Conservation (phyloP, 2,797 vertebrate species). For the Spondyliosoma cantharus region DNA sequence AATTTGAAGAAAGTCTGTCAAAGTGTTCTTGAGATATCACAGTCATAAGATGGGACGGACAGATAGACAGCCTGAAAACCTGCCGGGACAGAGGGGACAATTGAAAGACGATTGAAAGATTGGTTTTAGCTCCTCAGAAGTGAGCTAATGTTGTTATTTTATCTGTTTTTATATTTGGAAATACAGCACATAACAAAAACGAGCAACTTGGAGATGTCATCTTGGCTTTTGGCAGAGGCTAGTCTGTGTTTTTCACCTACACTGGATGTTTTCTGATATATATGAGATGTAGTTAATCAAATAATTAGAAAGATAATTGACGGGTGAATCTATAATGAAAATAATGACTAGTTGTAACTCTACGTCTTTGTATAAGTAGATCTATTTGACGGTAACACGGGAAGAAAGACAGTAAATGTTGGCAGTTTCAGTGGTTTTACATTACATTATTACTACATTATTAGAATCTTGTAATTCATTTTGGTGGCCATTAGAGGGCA, state of each 20-base stretch:
- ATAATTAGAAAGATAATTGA: too few species aligned
- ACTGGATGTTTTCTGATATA: not conserved
- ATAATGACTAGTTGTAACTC: not conserved
- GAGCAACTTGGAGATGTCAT: not conserved
- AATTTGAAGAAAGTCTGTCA: too few species aligned
- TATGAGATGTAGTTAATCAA: too few species aligned
- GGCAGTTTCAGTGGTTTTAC: not conserved
- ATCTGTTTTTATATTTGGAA: not conserved
- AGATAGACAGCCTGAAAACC: too few species aligned
- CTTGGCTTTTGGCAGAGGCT: too few species aligned
- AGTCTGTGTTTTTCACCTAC: not conserved
- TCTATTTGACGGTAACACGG: not conserved
- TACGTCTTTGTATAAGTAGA: not conserved
- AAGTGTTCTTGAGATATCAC: too few species aligned
- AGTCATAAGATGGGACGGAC: too few species aligned
- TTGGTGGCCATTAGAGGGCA: not conserved
- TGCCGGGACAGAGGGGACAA: too few species aligned
- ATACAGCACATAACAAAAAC: not conserved
- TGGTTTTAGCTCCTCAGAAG: conserved; percentile 1
- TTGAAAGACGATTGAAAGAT: too few species aligned
- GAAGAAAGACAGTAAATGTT: not conserved
- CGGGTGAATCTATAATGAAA: too few species aligned
- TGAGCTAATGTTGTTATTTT: not conserved
- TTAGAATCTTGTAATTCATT: not conserved
- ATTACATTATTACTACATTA: too few species aligned